Conservation (phyloP, 2,797 vertebrate species). For the Acanthopagrus latus region DNA sequence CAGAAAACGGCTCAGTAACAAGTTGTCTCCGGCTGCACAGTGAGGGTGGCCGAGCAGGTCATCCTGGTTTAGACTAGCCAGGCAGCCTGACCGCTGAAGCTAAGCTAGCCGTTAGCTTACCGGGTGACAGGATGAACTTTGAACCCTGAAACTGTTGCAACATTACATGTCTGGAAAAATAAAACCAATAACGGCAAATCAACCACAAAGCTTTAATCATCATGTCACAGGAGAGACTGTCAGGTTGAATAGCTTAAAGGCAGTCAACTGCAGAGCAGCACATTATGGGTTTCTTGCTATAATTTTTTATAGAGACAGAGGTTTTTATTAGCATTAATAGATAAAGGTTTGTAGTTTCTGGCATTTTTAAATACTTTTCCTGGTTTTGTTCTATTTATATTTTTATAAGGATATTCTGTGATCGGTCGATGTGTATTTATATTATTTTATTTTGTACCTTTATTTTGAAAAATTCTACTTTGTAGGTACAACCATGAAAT, state of each 20-base stretch:
- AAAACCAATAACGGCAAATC: neutral
- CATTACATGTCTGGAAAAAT: neutral
- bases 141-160: too few species aligned
- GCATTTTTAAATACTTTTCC: neutral
- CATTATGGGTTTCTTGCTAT: too few species aligned
- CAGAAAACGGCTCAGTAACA: accelerated
- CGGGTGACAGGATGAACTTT: neutral
- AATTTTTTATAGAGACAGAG: too few species aligned
- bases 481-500: neutral
- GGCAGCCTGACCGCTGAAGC: neutral
- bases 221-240: neutral
- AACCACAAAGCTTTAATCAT: neutral
- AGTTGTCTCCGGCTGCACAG: accelerated
- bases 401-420: neutral
- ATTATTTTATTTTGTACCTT: neutral
- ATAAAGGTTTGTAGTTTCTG: neutral
- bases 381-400: neutral
- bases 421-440: neutral
- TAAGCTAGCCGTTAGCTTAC: neutral
- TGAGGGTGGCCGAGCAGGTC: neutral
- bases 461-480: neutral
- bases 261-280: neutral
- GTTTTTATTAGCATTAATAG: neutral
- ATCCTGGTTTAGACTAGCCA: neutral
- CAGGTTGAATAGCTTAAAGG: neutral